These are phyloP conservation scores for Piprites chloris DNA, from an alignment of 2,113 vertebrate species.

Conservation along the genomic window DNA sequence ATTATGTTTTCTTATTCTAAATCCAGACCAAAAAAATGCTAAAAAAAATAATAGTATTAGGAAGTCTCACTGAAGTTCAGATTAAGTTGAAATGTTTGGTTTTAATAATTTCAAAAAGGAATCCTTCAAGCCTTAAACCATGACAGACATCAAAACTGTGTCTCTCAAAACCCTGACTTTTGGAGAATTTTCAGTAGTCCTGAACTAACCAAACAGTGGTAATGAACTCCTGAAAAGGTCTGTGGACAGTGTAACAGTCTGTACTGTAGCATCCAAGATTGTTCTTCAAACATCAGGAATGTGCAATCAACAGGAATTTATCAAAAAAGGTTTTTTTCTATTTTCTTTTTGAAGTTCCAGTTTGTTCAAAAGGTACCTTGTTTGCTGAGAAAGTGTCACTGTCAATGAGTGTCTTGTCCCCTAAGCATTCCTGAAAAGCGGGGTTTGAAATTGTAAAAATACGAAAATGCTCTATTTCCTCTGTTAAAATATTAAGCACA, in stretches of 20 bases:
- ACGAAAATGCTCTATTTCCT: not conserved
- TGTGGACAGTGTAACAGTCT: not conserved
- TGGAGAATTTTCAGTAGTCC: not conserved
- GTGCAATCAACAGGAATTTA: not conserved
- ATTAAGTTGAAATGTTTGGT: not conserved
- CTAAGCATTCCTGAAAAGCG: not conserved
- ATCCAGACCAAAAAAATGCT: not conserved
- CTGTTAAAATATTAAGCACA: not conserved
- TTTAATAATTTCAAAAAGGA: not conserved
- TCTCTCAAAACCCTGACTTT: not conserved
- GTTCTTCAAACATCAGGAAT: not conserved
- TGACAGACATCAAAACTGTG: not conserved
- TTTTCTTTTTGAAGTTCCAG: not conserved
- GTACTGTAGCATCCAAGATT: not conserved
- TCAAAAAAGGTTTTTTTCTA: not conserved
- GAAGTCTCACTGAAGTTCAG: not conserved
- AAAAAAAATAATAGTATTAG: not conserved
- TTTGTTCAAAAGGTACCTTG: not conserved
- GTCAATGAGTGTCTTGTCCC: not conserved
- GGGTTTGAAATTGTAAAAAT: not conserved
- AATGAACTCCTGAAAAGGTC: not conserved
- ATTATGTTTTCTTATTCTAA: not conserved
- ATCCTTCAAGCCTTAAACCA: not conserved
- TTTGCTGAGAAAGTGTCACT: not conserved
- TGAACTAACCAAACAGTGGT: not conserved